A percentile compares a stretch with the other conserved stretches of the same genome.
Evolutionary conservation across 2,888 invertebrate genomes (phyloP).

Genomic region (Autographa pulchrina): DNA sequence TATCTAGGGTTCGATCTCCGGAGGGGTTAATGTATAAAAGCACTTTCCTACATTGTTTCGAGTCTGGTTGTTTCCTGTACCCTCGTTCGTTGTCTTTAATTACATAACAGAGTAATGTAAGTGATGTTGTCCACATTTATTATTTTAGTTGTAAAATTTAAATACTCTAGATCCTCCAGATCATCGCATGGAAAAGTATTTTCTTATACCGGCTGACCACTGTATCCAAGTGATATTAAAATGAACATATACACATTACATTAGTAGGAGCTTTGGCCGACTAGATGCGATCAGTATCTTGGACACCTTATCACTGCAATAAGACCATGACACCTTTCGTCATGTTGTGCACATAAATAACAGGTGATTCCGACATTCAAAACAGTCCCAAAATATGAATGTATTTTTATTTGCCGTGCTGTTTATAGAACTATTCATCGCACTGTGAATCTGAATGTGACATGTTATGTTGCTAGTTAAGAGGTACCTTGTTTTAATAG

Average conservation of each 20-base stretch:
- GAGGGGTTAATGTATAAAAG: too few species aligned
- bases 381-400: slow-evolving; percentile 48
- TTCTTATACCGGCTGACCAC: not conserved
- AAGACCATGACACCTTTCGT: slow-evolving; percentile 58
- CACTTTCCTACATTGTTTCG: too few species aligned
- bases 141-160: too few species aligned
- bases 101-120: too few species aligned
- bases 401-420: slow-evolving; percentile 37
- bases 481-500: not conserved
- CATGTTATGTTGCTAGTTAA: too few species aligned
- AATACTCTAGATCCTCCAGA: too few species aligned
- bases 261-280: slow-evolving; percentile 30
- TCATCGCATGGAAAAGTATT: not conserved
- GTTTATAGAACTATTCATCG: slow-evolving; percentile 47
- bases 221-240: slow-evolving; percentile 2
- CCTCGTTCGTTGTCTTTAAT: too few species aligned
- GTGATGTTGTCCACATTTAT: too few species aligned
- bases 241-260: not conserved
- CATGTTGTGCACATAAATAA: slow-evolving; percentile 56
- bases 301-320: slow-evolving; percentile 38
- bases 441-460: slow-evolving; percentile 20
- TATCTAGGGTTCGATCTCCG: too few species aligned
- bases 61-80: too few species aligned
- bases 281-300: slow-evolving; percentile 41
- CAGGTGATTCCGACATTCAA: slow-evolving; percentile 53